Base-by-base conservation (phyloP, 2,797 vertebrate species). In the Liparis tanakae region DNA sequence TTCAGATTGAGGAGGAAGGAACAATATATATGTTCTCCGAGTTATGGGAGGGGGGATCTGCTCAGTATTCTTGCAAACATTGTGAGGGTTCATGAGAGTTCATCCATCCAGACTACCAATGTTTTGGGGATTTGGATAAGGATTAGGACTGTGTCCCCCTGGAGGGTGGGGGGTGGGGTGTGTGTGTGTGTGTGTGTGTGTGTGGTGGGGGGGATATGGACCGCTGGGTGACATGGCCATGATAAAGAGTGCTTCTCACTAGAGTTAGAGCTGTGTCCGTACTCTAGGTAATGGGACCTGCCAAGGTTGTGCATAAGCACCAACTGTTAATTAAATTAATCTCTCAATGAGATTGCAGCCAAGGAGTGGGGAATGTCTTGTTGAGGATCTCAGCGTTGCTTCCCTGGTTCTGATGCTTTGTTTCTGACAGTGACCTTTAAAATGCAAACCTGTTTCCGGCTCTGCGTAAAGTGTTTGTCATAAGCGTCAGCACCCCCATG, bases 21-120 rank as follows among this genome's bases (percentile, higher is more conserved):
- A 60, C 39, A 66, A 66, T 20, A n/a, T 43, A 39, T 34, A 67
- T 70, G 71, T 33, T 8, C 14, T 43, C 22, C 1, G 15, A n/a
- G 48, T 55, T 41, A 17, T 65, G 54, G 39, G 34, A 50, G 34
- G 51, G 43, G 56, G 34, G 50, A 57, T 30, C 18, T 18, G 55
- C 25, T 30, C 73, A 58, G 48, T 59, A 33, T 54, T 72, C 44
- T 22, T 72, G 37, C 15, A 59, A 48, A 59, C 37, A 68, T 41
- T 41, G 22, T 17, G 17, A 22, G 14, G 44, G 44, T 74, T 54
- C 62, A 67, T 54, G 17, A 18, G 36, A 59, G 55, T 72, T 68
- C 70, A 66, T 56, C 48, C 60, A 61, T 39, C 8, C 30, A 54
- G 8, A 53, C 50, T 9, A 46, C 20, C 51, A 65, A 15, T 59